A percentile compares a stretch with the other conserved stretches of the same genome.
phyloP scores from a whole-genome alignment of 2,113 vertebrate species.

The Psittacara wagleri region DNA sequence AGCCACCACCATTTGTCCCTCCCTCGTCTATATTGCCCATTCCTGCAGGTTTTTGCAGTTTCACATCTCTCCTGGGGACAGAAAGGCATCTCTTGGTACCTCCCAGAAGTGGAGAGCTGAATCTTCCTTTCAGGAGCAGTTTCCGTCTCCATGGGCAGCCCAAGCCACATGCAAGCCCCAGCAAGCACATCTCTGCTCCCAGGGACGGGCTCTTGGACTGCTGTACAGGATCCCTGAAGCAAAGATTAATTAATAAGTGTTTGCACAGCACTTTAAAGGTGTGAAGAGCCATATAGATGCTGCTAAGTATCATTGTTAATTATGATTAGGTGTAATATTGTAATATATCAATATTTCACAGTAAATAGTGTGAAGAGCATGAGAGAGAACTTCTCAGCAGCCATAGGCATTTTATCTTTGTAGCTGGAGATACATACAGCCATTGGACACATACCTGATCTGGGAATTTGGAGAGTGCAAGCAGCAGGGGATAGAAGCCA shows the following conservation, averaged over 20 bases:
- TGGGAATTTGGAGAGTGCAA: background rate
- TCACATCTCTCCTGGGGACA: background rate
- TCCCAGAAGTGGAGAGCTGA: background rate
- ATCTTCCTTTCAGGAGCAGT: background rate
- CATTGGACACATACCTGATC: background rate
- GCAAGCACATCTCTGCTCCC: fast-evolving
- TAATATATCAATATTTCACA: constrained; percentile 48
- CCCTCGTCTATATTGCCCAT: background rate
- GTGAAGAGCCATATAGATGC: constrained; percentile 65
- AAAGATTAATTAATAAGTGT: constrained; percentile 64
- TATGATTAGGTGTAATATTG: constrained; percentile 64
- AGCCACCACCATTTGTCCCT: background rate
- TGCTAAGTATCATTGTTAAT: constrained; percentile 67
- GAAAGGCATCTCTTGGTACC: background rate
- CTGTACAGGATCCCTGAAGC: constrained; percentile 3
- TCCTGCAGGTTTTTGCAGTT: background rate
- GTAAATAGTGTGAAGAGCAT: constrained; percentile 10
- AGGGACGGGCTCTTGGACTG: background rate
- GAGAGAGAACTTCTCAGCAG: background rate
- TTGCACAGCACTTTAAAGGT: constrained; percentile 63
- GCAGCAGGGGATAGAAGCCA: background rate
- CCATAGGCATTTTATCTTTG: background rate
- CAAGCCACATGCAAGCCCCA: fast-evolving
- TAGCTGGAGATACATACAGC: background rate
- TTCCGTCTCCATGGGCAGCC: background rate